Conservation (phyloP, 2,797 vertebrate genomes). For the Hyperoplus immaculatus region DNA sequence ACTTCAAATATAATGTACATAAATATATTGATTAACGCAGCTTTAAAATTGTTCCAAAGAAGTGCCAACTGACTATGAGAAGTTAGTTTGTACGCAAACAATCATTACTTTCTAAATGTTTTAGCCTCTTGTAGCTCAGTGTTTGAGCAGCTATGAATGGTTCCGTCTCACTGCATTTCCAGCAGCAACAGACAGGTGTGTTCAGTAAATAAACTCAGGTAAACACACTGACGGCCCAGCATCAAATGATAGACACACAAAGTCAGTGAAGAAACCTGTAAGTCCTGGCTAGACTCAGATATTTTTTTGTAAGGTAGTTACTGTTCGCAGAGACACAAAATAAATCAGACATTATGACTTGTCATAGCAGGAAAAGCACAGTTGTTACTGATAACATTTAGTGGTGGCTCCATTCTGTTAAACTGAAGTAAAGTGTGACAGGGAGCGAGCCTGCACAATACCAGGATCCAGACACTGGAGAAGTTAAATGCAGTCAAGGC, state of each 20-base stretch:
- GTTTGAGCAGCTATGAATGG: background rate
- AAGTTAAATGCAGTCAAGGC: background rate
- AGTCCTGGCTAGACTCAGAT: background rate
- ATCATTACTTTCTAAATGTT: background rate
- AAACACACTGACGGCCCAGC: background rate
- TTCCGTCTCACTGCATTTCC: background rate
- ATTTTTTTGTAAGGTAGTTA: background rate
- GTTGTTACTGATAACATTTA: background rate
- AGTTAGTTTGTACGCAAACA: background rate
- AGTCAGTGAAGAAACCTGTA: background rate
- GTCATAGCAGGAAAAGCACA: background rate
- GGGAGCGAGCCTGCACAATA: background rate
- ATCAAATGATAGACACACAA: background rate
- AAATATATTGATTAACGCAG: background rate
- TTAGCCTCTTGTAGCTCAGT: background rate
- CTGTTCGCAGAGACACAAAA: background rate
- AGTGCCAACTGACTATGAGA: background rate
- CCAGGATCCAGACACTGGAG: background rate
- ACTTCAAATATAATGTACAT: background rate
- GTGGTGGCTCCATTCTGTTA: background rate
- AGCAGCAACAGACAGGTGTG: conserved; percentile 9
- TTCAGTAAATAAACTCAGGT: conserved; percentile 10
- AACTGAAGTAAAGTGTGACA: background rate
- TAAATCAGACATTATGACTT: background rate
- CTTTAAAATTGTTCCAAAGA: background rate